These are phyloP conservation scores for Campaea margaritaria DNA, from an alignment of 2,888 invertebrate species.

Conservation along the genomic window DNA sequence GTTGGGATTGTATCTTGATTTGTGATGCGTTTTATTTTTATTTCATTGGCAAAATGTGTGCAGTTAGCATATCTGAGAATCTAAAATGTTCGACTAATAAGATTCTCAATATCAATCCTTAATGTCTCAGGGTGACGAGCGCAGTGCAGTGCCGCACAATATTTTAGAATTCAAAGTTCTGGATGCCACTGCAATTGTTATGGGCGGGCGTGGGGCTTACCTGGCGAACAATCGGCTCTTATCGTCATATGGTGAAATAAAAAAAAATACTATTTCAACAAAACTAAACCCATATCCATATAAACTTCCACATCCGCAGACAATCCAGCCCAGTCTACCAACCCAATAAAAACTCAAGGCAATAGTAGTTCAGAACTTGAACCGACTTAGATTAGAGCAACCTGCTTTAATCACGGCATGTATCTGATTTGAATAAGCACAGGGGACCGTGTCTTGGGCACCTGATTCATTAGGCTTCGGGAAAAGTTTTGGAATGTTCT, in stretches of 20 bases:
- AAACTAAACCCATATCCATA: not conserved
- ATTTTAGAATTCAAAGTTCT: no score
- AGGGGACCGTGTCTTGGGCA: constrained; percentile 27
- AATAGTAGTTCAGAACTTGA: constrained; percentile 39
- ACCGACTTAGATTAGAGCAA: constrained; percentile 21
- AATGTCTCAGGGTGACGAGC: no score
- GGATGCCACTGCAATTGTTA: no score
- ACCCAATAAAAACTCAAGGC: constrained; percentile 31
- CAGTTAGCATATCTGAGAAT: not conserved
- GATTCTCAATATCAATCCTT: no score
- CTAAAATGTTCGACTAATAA: no score
- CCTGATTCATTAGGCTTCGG: constrained; percentile 42
- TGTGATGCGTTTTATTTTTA: not conserved
- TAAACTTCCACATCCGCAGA: not conserved
- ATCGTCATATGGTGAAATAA: no score
- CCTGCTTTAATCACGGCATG: constrained; percentile 40
- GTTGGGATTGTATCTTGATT: not conserved
- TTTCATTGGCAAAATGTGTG: not conserved
- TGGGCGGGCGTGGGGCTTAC: no score
- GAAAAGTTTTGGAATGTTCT: constrained; percentile 32
- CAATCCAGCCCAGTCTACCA: constrained; percentile 6
- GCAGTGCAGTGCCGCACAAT: no score
- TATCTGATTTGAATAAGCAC: constrained; percentile 45
- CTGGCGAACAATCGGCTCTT: no score
- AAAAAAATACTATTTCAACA: not conserved